A percentile compares a stretch with the other conserved stretches of the same genome.
Conservation (phyloP, 2,113 vertebrate species). For the Labeo rohita region DNA sequence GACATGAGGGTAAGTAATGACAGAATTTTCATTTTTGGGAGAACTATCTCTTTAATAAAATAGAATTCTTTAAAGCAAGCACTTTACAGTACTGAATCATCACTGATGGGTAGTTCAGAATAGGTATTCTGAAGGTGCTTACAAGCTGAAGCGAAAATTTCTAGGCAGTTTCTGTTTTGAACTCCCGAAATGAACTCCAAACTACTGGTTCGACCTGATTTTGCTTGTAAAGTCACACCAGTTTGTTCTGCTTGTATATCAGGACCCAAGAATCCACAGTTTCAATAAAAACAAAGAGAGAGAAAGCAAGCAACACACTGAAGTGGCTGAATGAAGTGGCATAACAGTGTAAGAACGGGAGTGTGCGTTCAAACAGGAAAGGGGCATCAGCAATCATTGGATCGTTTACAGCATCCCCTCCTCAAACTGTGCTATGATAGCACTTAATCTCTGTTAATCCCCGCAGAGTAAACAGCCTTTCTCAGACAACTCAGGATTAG, state of each 20-base stretch:
- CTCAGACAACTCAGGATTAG: conserved; percentile 87
- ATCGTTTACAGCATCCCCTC: conserved; percentile 61
- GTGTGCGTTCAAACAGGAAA: conserved; percentile 38
- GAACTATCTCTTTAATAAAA: too few species aligned
- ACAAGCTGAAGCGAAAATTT: too few species aligned
- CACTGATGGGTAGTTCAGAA: too few species aligned
- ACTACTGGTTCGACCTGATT: neutral
- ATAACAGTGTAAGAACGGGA: neutral
- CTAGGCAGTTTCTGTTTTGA: neutral
- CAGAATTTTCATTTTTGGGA: too few species aligned
- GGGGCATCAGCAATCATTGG: conserved; percentile 32
- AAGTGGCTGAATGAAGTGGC: neutral
- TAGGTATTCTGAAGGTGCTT: too few species aligned
- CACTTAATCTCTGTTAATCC: conserved; percentile 89
- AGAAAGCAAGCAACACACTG: conserved; percentile 13
- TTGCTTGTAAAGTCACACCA: neutral
- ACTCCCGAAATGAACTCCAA: neutral
- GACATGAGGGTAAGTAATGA: too few species aligned
- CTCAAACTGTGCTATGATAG: conserved; percentile 82
- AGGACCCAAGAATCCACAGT: neutral
- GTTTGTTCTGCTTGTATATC: too few species aligned
- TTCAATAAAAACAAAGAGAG: neutral
- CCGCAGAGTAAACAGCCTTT: conserved; percentile 85
- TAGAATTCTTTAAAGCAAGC: too few species aligned
- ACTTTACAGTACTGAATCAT: too few species aligned